Percentiles rank a stretch among this genome's conserved stretches.
Evolutionary conservation across 2,113 vertebrate genomes (phyloP).

Genomic region (Lophotis ruficrista): DNA sequence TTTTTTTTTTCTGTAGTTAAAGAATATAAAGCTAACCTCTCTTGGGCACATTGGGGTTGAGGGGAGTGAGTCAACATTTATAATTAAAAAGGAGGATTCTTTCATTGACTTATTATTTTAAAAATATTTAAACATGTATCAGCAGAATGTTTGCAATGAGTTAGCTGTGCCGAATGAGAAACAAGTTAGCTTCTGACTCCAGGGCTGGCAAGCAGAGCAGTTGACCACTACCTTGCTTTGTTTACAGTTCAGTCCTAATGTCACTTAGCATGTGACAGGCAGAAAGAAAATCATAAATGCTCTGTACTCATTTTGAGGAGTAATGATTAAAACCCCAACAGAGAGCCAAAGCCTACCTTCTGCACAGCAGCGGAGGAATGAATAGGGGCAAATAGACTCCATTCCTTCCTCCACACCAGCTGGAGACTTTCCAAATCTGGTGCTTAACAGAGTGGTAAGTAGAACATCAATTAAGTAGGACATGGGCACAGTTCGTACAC

Average conservation of each 20-base stretch:
- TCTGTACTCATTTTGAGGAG: background rate
- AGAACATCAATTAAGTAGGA: slow-evolving; percentile 40
- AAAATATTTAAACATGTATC: background rate
- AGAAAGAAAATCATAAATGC: background rate
- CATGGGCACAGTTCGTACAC: background rate
- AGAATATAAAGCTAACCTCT: background rate
- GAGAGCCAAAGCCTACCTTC: background rate
- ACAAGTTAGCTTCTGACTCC: background rate
- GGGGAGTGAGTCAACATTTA: background rate
- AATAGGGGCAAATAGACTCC: background rate
- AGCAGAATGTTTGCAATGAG: background rate
- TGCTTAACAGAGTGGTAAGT: slow-evolving; percentile 39
- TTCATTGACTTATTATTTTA: background rate
- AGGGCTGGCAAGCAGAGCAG: background rate
- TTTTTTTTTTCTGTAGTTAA: background rate
- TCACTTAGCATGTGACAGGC: background rate
- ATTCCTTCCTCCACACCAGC: background rate
- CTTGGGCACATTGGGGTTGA: background rate
- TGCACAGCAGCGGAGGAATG: background rate
- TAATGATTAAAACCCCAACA: background rate
- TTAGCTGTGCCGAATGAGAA: background rate
- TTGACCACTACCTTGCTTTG: background rate
- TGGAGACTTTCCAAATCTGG: slow-evolving; percentile 32
- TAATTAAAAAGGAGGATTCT: background rate
- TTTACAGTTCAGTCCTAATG: background rate